Percentiles rank a stretch among this genome's conserved stretches.
These are phyloP conservation scores for Cataglyphis cursor DNA, from an alignment of 2,888 invertebrate species.

Conservation along the genomic window DNA sequence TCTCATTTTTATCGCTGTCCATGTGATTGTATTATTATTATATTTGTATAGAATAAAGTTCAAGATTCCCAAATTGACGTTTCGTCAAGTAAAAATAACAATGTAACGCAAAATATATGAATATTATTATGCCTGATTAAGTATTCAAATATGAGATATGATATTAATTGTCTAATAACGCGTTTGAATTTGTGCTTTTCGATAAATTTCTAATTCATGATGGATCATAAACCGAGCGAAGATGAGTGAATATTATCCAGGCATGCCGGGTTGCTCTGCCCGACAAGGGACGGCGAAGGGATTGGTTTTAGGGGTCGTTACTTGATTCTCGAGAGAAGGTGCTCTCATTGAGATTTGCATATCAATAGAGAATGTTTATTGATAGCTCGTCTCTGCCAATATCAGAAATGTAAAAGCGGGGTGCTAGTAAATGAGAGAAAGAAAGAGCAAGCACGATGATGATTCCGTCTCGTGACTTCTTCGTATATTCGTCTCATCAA, in stretches of 20 bases:
- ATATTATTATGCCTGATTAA: not conserved
- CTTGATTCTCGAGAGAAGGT: slow-evolving; percentile 67
- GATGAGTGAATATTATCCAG: slow-evolving; percentile 40
- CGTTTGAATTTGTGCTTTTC: slow-evolving; percentile 45
- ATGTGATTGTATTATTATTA: not conserved
- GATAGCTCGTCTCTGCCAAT: slow-evolving; percentile 71
- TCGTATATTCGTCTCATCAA: slow-evolving; percentile 8
- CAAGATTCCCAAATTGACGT: not conserved
- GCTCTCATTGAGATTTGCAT: slow-evolving; percentile 77
- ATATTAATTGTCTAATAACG: slow-evolving; percentile 19
- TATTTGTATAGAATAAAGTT: not conserved
- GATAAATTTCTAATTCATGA: slow-evolving; percentile 69
- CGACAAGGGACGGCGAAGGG: slow-evolving; percentile 32
- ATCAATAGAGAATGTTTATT: slow-evolving; percentile 79
- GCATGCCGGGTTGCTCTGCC: slow-evolving; percentile 42
- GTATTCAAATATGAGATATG: not conserved
- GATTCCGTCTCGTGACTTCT: not conserved
- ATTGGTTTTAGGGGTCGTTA: slow-evolving; percentile 66
- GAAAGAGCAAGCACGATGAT: not conserved
- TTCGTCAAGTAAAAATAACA: not conserved
- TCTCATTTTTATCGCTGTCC: not conserved
- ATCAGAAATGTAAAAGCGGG: slow-evolving; percentile 52
- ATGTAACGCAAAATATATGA: not conserved
- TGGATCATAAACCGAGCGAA: slow-evolving; percentile 51
- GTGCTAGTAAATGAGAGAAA: not conserved